phyloP scores from a whole-genome alignment of 1,140 invertebrate species.

The Drosophila bocqueti region DNA sequence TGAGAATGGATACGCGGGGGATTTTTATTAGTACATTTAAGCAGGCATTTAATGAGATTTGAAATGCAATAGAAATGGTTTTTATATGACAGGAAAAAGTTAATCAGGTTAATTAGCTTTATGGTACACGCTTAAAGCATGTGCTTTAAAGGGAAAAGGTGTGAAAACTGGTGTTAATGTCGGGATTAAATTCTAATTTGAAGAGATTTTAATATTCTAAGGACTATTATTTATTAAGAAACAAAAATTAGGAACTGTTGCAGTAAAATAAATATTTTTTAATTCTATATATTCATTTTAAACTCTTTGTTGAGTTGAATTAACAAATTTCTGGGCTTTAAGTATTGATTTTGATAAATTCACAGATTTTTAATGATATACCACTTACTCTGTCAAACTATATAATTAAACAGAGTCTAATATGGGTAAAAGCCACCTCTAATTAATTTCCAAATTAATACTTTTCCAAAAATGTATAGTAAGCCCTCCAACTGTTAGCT shows the following conservation, averaged over 20 bases:
- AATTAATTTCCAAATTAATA: neutral
- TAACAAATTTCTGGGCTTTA: neutral
- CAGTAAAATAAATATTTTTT: neutral
- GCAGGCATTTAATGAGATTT: conserved; percentile 15
- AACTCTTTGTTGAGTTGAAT: neutral
- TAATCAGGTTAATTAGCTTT: neutral
- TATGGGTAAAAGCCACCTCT: neutral
- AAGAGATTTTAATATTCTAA: neutral
- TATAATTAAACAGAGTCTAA: neutral
- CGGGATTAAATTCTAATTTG: neutral
- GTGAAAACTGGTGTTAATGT: neutral
- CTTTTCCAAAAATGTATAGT: neutral
- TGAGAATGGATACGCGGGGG: conserved; percentile 21
- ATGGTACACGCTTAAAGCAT: neutral
- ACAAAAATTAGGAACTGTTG: neutral
- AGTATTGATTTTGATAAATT: too few species aligned
- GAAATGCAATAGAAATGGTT: neutral
- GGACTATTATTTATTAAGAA: neutral
- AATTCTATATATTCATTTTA: neutral
- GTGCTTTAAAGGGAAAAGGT: neutral
- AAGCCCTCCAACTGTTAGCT: neutral
- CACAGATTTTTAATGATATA: too few species aligned
- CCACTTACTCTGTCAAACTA: too few species aligned
- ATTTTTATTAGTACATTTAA: conserved; percentile 32
- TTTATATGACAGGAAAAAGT: neutral